These are phyloP conservation scores for Chaetops frenatus DNA, from an alignment of 2,113 vertebrate species.

Conservation along the genomic window DNA sequence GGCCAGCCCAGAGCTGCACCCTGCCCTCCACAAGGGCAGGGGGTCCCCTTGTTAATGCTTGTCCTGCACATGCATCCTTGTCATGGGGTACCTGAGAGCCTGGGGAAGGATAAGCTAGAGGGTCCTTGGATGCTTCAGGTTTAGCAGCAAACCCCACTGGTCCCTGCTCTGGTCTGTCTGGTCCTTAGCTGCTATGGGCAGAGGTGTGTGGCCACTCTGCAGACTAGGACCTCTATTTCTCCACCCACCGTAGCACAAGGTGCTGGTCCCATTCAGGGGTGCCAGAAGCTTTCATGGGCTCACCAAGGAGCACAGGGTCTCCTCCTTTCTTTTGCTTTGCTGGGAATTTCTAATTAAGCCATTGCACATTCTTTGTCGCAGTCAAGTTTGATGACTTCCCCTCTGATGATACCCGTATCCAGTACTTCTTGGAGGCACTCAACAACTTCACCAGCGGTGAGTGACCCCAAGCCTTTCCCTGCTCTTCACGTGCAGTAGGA, in stretches of 20 bases:
- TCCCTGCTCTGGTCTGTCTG: neutral
- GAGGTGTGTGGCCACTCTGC: neutral
- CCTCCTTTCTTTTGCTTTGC: neutral
- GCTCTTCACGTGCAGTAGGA: accelerated
- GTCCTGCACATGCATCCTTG: accelerated
- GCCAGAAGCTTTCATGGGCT: neutral
- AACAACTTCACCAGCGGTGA: conserved; percentile 93
- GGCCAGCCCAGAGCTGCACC: neutral
- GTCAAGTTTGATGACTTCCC: conserved; percentile 87
- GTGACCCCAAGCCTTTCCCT: neutral
- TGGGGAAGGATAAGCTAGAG: neutral
- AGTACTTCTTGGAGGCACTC: conserved; percentile 88
- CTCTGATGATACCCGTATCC: conserved; percentile 75
- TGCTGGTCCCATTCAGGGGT: neutral
- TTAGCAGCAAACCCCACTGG: neutral
- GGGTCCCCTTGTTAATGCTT: neutral
- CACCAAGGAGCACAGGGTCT: neutral
- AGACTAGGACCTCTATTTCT: neutral
- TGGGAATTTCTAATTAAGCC: neutral
- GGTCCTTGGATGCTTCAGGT: neutral
- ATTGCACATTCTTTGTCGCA: neutral
- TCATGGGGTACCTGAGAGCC: neutral
- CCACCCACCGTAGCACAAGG: neutral
- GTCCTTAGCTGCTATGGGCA: neutral
- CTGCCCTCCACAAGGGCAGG: neutral